A percentile compares a stretch with the other conserved stretches of the same genome.
Conservation (phyloP, 2,113 vertebrate species). For the Oenanthe melanoleuca region DNA sequence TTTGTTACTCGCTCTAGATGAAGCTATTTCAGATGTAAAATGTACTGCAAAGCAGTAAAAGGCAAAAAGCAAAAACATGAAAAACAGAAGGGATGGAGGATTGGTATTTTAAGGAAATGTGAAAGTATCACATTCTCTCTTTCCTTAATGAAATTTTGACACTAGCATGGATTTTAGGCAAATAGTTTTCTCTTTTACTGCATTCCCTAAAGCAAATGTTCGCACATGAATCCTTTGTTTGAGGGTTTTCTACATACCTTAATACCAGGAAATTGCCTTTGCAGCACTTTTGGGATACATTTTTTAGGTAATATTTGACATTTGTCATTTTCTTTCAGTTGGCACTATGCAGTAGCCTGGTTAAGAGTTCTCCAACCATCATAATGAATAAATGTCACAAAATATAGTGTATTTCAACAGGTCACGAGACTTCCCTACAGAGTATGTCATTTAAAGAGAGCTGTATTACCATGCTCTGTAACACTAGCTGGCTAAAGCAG, state of each 20-base stretch:
- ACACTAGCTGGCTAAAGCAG: neutral
- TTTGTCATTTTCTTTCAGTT: neutral
- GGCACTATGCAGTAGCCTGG: neutral
- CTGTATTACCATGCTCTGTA: neutral
- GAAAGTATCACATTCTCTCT: neutral
- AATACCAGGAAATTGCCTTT: neutral
- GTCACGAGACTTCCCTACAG: neutral
- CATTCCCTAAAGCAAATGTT: neutral
- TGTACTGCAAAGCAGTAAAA: neutral
- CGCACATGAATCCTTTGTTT: neutral
- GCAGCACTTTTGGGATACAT: neutral
- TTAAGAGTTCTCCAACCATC: neutral
- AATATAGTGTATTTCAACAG: neutral
- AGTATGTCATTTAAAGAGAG: neutral
- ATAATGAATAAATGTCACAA: neutral
- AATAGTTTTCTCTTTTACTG: neutral
- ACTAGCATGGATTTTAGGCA: neutral
- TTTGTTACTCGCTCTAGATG: neutral
- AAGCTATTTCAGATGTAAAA: neutral
- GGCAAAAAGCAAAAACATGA: neutral
- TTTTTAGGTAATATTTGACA: neutral
- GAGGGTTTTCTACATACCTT: neutral
- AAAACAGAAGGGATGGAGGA: neutral
- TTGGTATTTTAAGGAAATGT: neutral
- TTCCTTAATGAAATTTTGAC: neutral